phyloP scores from a whole-genome alignment of 1,140 invertebrate species.

The Acromyrmex charruanus region DNA sequence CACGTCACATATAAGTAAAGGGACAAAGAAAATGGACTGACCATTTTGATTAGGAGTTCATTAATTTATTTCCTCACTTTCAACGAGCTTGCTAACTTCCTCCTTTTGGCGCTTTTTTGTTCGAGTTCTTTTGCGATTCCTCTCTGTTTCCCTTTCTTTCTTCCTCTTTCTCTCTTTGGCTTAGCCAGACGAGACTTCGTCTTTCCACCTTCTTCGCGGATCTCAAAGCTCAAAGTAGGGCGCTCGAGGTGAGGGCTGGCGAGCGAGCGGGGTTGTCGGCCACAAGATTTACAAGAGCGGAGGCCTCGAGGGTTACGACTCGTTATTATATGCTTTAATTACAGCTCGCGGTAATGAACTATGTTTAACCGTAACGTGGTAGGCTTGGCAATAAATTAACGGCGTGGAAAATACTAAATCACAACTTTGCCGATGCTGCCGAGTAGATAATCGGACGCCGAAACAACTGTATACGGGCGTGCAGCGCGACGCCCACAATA shows the following conservation, averaged over 20 bases:
- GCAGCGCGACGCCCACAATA: conserved; percentile 40
- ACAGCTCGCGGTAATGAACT: conserved; percentile 85
- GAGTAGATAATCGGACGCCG: conserved; percentile 84
- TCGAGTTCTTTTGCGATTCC: conserved; percentile 30
- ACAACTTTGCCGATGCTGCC: conserved; percentile 85
- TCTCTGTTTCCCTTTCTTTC: background rate
- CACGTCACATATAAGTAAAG: conserved; percentile 23
- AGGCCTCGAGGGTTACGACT: conserved; percentile 84
- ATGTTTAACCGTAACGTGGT: conserved; percentile 86
- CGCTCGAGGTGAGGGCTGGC: conserved; percentile 61
- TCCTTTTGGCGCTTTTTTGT: conserved; percentile 45
- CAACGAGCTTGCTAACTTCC: conserved; percentile 62
- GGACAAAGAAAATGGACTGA: conserved; percentile 31
- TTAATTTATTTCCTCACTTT: conserved; percentile 63
- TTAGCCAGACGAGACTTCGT: conserved; percentile 10
- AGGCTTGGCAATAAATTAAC: conserved; percentile 86
- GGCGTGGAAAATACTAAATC: conserved; percentile 86
- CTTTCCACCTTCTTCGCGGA: conserved; percentile 58
- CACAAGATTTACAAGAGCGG: conserved; percentile 84
- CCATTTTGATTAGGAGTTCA: conserved; percentile 59
- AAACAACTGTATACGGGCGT: conserved; percentile 80
- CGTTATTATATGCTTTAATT: conserved; percentile 86
- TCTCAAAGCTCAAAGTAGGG: conserved; percentile 67
- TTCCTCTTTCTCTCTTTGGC: background rate
- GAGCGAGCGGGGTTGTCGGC: conserved; percentile 76